A percentile compares a stretch with the other conserved stretches of the same genome.
Evolutionary conservation across 2,888 invertebrate genomes (phyloP).

Genomic region (Prosopocoilus inquinatus): DNA sequence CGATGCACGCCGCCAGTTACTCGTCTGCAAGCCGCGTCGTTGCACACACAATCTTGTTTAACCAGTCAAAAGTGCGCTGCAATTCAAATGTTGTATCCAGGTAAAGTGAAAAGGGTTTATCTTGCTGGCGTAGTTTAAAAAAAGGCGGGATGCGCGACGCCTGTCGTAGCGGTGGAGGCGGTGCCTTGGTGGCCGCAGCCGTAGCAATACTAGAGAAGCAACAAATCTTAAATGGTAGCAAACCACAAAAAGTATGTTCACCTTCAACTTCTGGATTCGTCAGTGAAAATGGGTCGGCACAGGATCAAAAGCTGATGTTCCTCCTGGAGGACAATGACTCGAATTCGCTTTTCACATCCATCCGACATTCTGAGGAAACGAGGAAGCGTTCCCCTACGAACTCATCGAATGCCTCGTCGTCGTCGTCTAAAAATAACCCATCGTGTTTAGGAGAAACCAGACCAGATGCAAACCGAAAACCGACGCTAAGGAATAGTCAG

Average conservation of each 20-base stretch:
- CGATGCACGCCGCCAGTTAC: constrained; percentile 6
- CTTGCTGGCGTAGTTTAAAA: constrained; percentile 2
- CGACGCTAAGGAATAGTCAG: constrained; percentile 47
- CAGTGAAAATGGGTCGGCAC: too few species aligned
- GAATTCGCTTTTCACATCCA: neutral
- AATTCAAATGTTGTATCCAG: neutral
- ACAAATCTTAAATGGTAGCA: constrained; percentile 19
- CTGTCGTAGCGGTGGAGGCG: constrained; percentile 37
- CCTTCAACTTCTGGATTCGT: too few species aligned
- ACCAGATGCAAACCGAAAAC: constrained; percentile 48
- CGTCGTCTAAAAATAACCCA: constrained; percentile 35
- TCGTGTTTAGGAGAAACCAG: constrained; percentile 26
- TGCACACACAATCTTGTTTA: neutral
- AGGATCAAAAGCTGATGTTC: too few species aligned
- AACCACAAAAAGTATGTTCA: too few species aligned
- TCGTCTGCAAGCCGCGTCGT: neutral
- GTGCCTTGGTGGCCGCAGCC: constrained; percentile 61
- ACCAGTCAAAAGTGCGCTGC: neutral
- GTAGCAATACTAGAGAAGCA: constrained; percentile 52
- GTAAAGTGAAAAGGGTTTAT: neutral
- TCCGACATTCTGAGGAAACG: constrained; percentile 19
- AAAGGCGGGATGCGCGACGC: constrained; percentile 15
- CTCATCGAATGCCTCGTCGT: constrained; percentile 25
- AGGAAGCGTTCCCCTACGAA: constrained; percentile 26
- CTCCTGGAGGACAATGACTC: constrained; percentile 6